Conservation (phyloP, 2,888 invertebrate species). For the Sussaba pulchella region DNA sequence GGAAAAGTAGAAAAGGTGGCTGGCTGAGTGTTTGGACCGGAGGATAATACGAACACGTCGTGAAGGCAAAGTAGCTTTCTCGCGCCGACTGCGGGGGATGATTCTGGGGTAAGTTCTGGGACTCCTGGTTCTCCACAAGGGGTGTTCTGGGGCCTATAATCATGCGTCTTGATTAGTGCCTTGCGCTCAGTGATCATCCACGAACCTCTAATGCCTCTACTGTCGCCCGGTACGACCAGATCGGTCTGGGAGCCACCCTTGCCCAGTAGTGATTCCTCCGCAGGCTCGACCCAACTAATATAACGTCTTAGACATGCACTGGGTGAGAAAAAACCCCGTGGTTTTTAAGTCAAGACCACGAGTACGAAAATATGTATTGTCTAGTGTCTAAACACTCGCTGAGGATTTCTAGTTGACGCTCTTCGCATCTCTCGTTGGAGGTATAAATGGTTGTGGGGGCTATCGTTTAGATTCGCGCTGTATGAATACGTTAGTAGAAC, state of each 20-base stretch:
- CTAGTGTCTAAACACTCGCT: not conserved
- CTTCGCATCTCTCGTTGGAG: not conserved
- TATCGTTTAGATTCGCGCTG: not conserved
- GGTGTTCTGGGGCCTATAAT: slow-evolving; percentile 83
- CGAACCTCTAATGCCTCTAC: slow-evolving; percentile 80
- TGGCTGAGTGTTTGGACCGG: not conserved
- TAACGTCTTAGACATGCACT: slow-evolving; percentile 18
- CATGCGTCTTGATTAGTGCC: slow-evolving; percentile 84
- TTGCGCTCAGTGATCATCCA: slow-evolving; percentile 83
- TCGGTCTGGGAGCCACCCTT: not conserved
- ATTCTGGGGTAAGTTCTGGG: slow-evolving; percentile 33
- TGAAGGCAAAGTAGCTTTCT: slow-evolving; percentile 18
- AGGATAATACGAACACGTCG: slow-evolving; percentile 40
- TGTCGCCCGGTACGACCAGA: slow-evolving; percentile 45
- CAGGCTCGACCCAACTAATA: not conserved
- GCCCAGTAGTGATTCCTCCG: not conserved
- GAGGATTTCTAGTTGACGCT: not conserved
- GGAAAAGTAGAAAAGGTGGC: slow-evolving; percentile 16
- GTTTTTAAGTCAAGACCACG: too few species aligned
- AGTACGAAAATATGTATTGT: not conserved
- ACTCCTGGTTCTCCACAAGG: slow-evolving; percentile 65
- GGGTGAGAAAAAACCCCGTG: slow-evolving; percentile 6
- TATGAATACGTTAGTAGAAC: slow-evolving; percentile 18
- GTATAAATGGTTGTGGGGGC: not conserved
- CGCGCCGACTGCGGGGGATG: slow-evolving; percentile 29